These are phyloP conservation scores for Ovis canadensis DNA, from an alignment of 2,113 vertebrate species.

Conservation along the genomic window DNA sequence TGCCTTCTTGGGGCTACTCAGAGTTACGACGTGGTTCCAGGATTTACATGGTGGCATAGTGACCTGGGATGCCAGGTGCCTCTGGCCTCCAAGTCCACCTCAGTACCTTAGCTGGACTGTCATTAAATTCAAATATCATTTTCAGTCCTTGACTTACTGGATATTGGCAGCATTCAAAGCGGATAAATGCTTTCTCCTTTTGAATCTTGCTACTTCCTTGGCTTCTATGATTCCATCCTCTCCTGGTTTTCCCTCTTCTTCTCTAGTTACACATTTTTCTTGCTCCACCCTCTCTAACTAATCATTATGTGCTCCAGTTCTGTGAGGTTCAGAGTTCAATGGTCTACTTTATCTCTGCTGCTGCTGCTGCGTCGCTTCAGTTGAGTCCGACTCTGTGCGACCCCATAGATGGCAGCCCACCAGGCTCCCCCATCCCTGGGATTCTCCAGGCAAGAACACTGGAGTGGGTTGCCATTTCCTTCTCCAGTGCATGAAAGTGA, in stretches of 20 bases:
- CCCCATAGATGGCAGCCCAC: no score
- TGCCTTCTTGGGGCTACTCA: background rate
- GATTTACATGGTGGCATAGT: background rate
- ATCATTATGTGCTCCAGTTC: background rate
- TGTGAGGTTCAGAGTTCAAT: background rate
- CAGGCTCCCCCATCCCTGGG: no score
- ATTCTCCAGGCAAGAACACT: no score
- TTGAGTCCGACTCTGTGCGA: fast-evolving
- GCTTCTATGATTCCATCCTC: background rate
- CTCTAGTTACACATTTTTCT: background rate
- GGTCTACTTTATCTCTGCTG: background rate
- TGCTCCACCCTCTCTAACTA: background rate
- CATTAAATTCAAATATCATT: background rate
- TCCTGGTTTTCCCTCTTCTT: background rate
- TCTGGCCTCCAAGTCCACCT: background rate
- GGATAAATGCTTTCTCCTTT: background rate
- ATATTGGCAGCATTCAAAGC: background rate
- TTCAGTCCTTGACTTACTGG: background rate
- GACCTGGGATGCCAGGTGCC: background rate
- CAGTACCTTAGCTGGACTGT: background rate
- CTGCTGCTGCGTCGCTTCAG: no score
- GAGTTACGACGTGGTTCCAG: background rate
- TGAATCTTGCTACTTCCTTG: background rate
- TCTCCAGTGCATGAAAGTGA: no score
- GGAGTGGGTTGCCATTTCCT: no score